phyloP scores from a whole-genome alignment of 2,113 vertebrate species.

The Patagioenas fasciata region DNA sequence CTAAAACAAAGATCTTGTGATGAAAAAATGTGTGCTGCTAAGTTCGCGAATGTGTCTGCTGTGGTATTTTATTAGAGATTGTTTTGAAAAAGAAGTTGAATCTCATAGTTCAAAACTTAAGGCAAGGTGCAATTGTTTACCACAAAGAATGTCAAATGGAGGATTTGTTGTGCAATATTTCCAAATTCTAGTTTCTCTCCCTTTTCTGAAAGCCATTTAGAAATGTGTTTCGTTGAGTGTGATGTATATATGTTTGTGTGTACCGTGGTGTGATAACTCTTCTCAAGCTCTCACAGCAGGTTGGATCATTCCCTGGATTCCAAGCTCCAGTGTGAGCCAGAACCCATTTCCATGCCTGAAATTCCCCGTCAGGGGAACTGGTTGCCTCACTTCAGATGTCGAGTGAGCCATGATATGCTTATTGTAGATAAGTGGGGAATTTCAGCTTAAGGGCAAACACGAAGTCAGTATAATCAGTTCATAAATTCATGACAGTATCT shows the following conservation, averaged over 20 bases:
- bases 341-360: not conserved
- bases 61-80: not conserved
- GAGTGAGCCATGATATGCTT: not conserved
- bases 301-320: not conserved
- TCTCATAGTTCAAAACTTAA: not conserved
- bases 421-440: not conserved
- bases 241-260: not conserved
- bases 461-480: not conserved
- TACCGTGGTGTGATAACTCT: not conserved
- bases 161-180: not conserved
- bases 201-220: not conserved
- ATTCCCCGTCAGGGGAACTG: not conserved
- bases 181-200: fast-evolving
- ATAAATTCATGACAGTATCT: not conserved
- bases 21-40: not conserved
- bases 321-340: not conserved
- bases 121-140: fast-evolving
- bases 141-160: not conserved
- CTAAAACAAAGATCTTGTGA: not conserved
- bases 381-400: not conserved
- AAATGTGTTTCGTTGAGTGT: not conserved
- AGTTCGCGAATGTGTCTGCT: not conserved
- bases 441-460: not conserved
- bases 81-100: not conserved
- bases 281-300: not conserved